Percentiles rank a stretch among this genome's conserved stretches.
Evolutionary conservation across 2,888 invertebrate species (phyloP).

Genomic region (Bellardia pandia): DNA sequence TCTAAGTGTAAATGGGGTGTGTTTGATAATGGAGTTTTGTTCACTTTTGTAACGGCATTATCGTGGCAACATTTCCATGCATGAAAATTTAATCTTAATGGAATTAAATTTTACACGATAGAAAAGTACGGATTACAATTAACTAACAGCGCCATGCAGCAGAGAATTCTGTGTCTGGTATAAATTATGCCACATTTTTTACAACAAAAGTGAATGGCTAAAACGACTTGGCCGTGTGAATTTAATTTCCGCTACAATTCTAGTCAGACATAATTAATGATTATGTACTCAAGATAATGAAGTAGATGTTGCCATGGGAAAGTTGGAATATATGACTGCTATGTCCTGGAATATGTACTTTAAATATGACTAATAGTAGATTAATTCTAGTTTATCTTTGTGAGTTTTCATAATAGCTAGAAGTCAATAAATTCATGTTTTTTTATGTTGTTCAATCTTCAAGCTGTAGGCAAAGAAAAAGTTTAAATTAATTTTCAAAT

Average conservation of each 20-base stretch:
- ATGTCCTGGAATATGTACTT: background rate
- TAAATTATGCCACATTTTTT: background rate
- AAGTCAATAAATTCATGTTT: background rate
- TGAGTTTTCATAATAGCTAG: background rate
- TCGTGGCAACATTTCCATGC: slow-evolving; percentile 21
- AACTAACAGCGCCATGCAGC: background rate
- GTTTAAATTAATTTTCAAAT: background rate
- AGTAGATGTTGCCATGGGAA: background rate
- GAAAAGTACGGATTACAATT: slow-evolving; percentile 48
- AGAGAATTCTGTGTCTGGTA: background rate
- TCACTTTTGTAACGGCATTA: slow-evolving; percentile 10
- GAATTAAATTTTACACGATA: slow-evolving; percentile 58
- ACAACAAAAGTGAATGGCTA: background rate
- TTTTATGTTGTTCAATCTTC: background rate
- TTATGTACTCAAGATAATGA: slow-evolving; percentile 20
- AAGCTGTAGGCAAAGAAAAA: background rate
- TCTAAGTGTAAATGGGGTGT: slow-evolving; percentile 8
- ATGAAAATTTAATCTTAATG: slow-evolving; percentile 66
- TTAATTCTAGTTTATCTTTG: background rate
- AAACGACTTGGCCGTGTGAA: slow-evolving; percentile 33
- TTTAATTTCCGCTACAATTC: slow-evolving; percentile 58
- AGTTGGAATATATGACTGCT: background rate
- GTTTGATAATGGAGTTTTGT: slow-evolving; percentile 11
- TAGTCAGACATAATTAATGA: slow-evolving; percentile 54
- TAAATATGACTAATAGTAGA: background rate